These are phyloP conservation scores for Diachasmimorpha longicaudata DNA, from an alignment of 1,140 invertebrate genomes.

Conservation along the genomic window DNA sequence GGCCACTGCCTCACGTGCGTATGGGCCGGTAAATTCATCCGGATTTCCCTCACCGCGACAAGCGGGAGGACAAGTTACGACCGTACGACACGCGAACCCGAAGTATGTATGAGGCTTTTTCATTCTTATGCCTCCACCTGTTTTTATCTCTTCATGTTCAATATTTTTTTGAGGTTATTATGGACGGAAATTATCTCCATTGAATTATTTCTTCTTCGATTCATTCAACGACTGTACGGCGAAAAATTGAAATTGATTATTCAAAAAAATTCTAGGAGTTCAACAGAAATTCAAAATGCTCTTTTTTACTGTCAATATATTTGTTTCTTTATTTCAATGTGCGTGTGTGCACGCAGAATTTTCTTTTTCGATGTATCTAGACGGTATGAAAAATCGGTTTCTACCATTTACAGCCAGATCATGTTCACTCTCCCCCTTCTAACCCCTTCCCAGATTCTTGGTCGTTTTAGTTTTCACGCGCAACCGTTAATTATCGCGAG, in stretches of 20 bases:
- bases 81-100: constrained; percentile 36
- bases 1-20: neutral
- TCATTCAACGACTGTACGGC: neutral
- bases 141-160: neutral
- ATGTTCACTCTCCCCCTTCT: neutral
- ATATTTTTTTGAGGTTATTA: neutral
- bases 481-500: constrained; percentile 23
- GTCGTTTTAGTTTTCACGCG: constrained; percentile 12
- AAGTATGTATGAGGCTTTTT: constrained; percentile 7
- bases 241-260: neutral
- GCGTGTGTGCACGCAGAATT: neutral
- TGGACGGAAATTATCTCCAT: neutral
- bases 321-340: neutral
- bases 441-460: neutral
- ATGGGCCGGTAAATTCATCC: constrained; percentile 26
- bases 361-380: neutral
- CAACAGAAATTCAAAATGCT: too few relatives aligned
- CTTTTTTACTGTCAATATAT: neutral
- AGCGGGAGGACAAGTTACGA: constrained; percentile 38
- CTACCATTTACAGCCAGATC: neutral
- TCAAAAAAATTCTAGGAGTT: too few relatives aligned
- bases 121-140: neutral
- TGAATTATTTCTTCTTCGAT: neutral
- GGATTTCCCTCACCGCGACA: constrained; percentile 24
- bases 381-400: neutral